Base-by-base conservation (phyloP, 2,113 vertebrate genomes). In the Oncorhynchus tshawytscha region DNA sequence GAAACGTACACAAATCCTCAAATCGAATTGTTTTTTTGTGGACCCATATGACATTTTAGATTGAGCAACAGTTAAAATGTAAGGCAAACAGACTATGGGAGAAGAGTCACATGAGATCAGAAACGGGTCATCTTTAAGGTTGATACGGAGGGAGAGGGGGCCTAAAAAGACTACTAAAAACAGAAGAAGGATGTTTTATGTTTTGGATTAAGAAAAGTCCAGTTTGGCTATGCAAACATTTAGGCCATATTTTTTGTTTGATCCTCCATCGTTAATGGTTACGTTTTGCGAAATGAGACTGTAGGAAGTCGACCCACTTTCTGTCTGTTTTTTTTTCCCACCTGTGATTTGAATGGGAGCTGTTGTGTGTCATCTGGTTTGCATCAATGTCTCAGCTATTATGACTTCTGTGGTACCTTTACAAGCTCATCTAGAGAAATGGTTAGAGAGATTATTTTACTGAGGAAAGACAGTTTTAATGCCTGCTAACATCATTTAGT, bases 291-390 rank as follows among this genome's bases (percentile, higher is more conserved):
- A 85, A 70, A 85, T 67, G 70, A 72, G 72, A 62, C 60, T 71
- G n/a, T 73, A 45, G 78, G 74, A 79, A 62, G 34, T 9, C 87
- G 87, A 88, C 85, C 80, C 84, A 88, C 49, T 85, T 90, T 82
- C 69, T 48, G 45, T 29, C 13, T 65, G 20, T 3, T 68, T 76
- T 65, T 72, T 22, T 34, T 78, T 65, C 70, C 81, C 31, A 81
- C 81, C 73, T 60, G 73, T 72, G 70, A 75, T 65, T 78, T 72
- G 76, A 71, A 78, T 67, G 39, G 85, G 82, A 86, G 73, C 78
- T 82, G 73, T 84, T 74, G 80, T 74, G 71, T 72, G 76, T 75
- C 77, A 81, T 85, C 80, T 75, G 78, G 78, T 62, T 82, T 75
- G 72, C 65, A 83, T 79, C 78, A 87, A 84, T 62, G 51, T 39